A percentile compares a stretch with the other conserved stretches of the same genome.
Conservation (phyloP, 2,113 vertebrate genomes). For the Rhinopithecus roxellana region DNA sequence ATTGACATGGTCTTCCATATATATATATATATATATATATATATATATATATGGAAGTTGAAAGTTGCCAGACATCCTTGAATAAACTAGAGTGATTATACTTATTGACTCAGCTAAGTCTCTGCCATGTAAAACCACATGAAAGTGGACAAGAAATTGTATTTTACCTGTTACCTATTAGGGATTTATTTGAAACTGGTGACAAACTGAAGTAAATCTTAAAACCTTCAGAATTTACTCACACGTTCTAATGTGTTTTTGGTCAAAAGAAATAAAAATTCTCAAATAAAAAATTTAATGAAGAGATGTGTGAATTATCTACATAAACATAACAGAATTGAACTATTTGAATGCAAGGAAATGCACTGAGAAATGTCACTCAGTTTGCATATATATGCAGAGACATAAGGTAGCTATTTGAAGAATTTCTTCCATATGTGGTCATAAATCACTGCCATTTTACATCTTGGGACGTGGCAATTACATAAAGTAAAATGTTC, state of each 20-base stretch:
- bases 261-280: constrained; percentile 16
- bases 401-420: background rate
- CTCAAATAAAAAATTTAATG: background rate
- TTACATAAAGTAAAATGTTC: background rate
- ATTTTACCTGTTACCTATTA: background rate
- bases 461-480: background rate
- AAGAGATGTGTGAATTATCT: background rate
- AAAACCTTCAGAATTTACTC: background rate
- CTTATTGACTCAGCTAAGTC: background rate
- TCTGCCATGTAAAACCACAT: background rate
- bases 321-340: background rate
- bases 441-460: background rate
- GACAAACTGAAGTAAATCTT: background rate
- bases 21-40: too few species aligned
- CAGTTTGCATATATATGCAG: background rate
- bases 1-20: background rate
- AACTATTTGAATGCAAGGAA: background rate
- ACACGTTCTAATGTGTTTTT: background rate
- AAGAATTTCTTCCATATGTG: background rate
- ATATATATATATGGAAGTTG: background rate
- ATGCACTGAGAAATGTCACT: background rate
- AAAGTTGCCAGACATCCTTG: background rate
- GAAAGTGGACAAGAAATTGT: background rate
- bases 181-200: background rate
- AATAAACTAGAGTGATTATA: background rate